Percentiles rank a stretch among this genome's conserved stretches.
phyloP scores from a whole-genome alignment of 2,888 invertebrate genomes.

The Dicyrtomina minuta region DNA sequence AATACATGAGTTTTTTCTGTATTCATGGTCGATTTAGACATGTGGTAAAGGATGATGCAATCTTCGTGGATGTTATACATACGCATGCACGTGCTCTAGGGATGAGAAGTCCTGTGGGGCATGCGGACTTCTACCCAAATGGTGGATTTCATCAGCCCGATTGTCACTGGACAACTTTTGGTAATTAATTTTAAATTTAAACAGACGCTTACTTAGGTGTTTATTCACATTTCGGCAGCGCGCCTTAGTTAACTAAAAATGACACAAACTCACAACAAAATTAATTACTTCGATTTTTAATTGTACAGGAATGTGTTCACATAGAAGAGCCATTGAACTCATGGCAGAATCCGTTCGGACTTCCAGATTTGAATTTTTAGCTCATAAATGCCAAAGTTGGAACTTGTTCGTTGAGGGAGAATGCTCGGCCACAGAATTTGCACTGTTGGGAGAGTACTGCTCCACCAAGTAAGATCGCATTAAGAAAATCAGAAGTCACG shows the following conservation, averaged over 20 bases:
- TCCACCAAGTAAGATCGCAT: background rate
- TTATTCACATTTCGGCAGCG: background rate
- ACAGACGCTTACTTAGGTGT: too few species aligned
- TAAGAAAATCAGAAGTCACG: too few species aligned
- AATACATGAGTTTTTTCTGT: background rate
- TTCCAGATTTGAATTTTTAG: background rate
- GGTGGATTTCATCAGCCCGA: background rate
- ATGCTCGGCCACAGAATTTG: background rate
- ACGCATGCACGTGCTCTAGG: background rate
- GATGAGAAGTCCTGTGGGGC: background rate
- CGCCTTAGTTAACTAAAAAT: too few species aligned
- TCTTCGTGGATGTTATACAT: slow-evolving; percentile 14
- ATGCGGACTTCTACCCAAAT: slow-evolving; percentile 9
- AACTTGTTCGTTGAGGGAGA: background rate
- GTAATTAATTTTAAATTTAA: background rate
- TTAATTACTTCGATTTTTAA: background rate
- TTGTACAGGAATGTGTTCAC: background rate
- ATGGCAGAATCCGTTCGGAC: background rate
- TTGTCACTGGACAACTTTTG: background rate
- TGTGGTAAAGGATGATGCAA: background rate
- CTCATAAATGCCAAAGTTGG: background rate
- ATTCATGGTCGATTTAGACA: background rate
- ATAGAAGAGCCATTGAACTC: background rate
- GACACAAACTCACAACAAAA: too few species aligned
- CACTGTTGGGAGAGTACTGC: background rate